Percentiles rank a stretch among this genome's conserved stretches.
These are phyloP conservation scores for Staurois parvus DNA, from an alignment of 2,797 vertebrate genomes.

Conservation along the genomic window DNA sequence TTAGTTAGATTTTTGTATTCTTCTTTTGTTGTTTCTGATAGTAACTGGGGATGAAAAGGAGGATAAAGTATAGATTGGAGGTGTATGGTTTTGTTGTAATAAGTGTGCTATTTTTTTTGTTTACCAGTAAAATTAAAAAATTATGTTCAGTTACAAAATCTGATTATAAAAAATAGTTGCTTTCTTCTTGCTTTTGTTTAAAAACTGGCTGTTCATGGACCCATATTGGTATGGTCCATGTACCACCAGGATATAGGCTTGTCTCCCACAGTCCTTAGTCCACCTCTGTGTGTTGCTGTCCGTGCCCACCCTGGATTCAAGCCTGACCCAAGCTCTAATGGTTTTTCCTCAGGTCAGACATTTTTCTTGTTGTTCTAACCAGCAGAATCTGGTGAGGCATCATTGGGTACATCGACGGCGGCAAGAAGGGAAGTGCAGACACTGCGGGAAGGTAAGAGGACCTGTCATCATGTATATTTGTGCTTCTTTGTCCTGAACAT, in stretches of 20 bases:
- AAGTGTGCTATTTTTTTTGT: no score
- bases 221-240: background rate
- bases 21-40: no score
- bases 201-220: background rate
- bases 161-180: no score
- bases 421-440: slow-evolving; percentile 96
- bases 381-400: slow-evolving; percentile 91
- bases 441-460: slow-evolving; percentile 92
- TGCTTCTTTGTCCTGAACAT: no score
- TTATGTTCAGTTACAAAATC: no score
- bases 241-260: background rate
- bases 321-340: slow-evolving; percentile 56
- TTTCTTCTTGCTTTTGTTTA: background rate
- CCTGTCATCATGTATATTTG: background rate
- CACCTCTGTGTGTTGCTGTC: slow-evolving; percentile 32
- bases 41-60: no score
- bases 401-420: slow-evolving; percentile 97
- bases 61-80: no score
- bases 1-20: no score
- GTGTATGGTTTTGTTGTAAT: no score
- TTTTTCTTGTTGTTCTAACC: slow-evolving; percentile 64
- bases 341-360: slow-evolving; percentile 62
- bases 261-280: background rate
- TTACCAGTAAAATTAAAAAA: no score
- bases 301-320: slow-evolving; percentile 5